phyloP scores from a whole-genome alignment of 2,113 vertebrate genomes.

The human (Homo sapiens) region GRCh38 chrX:118846501-118847000 shows the following conservation, averaged over 20 bases:
- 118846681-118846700: neutral
- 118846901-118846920: neutral
- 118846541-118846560: no score
- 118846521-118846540: no score
- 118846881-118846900: neutral
- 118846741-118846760: neutral
- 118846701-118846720: constrained; percentile 14
- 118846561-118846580: no score
- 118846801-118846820: constrained; percentile 17
- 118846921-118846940: neutral
- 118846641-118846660: no score
- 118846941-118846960: neutral
- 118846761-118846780: neutral
- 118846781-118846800: constrained; percentile 11
- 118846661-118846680: neutral
- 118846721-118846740: neutral
- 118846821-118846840: neutral
- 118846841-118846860: constrained; percentile 15
- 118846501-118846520: no score
- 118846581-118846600: no score
- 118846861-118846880: constrained; percentile 6
- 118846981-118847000: neutral
- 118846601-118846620: no score
- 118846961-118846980: neutral
- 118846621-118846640: no score